Evolutionary conservation across 2,888 invertebrate genomes (phyloP).

Genomic region (Drosophila cognata): DNA sequence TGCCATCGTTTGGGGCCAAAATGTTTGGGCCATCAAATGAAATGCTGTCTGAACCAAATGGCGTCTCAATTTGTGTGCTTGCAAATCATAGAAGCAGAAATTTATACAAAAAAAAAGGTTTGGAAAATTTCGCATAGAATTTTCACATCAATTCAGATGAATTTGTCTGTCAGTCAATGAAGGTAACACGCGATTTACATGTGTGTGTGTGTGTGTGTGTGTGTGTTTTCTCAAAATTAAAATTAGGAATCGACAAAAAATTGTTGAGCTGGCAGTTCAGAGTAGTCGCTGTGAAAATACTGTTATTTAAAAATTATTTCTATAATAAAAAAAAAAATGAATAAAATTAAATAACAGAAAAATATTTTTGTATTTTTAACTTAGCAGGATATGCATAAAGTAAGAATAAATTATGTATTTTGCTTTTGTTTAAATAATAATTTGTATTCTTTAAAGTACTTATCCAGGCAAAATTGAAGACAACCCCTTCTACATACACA

Average conservation of each 20-base stretch:
- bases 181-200: slow-evolving; percentile 36
- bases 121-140: slow-evolving; percentile 20
- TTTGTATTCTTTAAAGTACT: neutral
- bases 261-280: too few relatives aligned
- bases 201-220: slow-evolving; percentile 1
- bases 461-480: neutral
- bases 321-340: neutral
- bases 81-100: slow-evolving; percentile 34
- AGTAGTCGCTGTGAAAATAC: neutral
- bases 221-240: slow-evolving; percentile 33
- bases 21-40: slow-evolving; percentile 52
- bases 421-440: neutral
- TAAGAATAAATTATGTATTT: neutral
- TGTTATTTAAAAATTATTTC: neutral
- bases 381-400: neutral
- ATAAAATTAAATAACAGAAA: neutral
- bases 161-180: slow-evolving; percentile 58
- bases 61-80: slow-evolving; percentile 42
- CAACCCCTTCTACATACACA: neutral
- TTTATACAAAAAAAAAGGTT: neutral
- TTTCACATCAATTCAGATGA: slow-evolving; percentile 41
- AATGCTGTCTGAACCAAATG: slow-evolving; percentile 26
- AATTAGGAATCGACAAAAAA: slow-evolving; percentile 10
- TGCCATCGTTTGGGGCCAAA: slow-evolving; percentile 56
- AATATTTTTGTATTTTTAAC: neutral